Evolutionary conservation across 2,113 vertebrate species (phyloP), one percentile per base, ranked within the genome.

Genomic region (Grammomys dolichurus): DNA sequence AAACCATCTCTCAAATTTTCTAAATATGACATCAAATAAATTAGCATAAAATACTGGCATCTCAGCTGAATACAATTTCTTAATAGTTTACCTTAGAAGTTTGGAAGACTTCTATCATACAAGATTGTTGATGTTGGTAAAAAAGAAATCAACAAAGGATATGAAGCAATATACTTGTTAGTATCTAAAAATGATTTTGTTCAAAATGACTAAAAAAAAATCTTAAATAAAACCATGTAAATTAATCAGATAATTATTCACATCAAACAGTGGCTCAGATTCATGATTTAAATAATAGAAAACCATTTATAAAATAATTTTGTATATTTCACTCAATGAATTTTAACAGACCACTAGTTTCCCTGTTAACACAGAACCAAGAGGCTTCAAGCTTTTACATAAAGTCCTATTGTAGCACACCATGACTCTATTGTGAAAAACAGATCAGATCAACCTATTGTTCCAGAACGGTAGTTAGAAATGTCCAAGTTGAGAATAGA

Each of bases 381-480:
- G 73, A 90, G 10, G 2, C 6, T 11, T 19, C 7, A 40, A 81
- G 12, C 13, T 48, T n/a, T 28, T 67, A 54, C 48, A 97, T 87
- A 95, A 95, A 92, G 85, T 14, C n/a, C 19, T 24, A 87, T 78
- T 94, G 9, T 94, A 26, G 4, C 7, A 76, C 26, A 93, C 58
- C 20, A 95, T 48, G 84, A 26, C 46, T 89, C 77, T 87, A 89
- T 89, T 91, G 91, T 95, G 54, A 96, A 81, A 33, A 43, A 56
- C 12, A 33, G 46, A 63, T 92, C 75, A 95, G 75, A 89, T 7
- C 14, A 56, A 73, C 13, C 75, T 54, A 80, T 92, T 95, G 67
- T 96, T 95, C 76, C 80, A 76, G 56, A 60, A 46, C 51, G 22
- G 22, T 60, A 51, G 19, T 86, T 80, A 51, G 87, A 85, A 92